Evolutionary conservation across 2,888 invertebrate species (phyloP), one percentile per base, ranked within the genome.

Genomic region (Mantis religiosa): DNA sequence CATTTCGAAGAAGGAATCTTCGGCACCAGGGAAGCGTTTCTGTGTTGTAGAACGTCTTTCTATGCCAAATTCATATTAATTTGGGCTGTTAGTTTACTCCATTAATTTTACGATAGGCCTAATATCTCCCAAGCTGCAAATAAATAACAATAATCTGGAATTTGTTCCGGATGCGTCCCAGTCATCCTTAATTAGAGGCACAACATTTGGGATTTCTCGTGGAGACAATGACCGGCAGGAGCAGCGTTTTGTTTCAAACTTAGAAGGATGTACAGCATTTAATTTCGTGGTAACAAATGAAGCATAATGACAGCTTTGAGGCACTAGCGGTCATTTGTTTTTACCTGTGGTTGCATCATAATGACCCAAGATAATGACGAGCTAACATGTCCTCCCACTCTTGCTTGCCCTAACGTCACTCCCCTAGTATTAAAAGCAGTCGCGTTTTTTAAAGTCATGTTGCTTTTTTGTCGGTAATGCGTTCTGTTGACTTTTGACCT

Each of bases 241-340:
- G 8, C 54, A 85, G 71, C 30, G 81, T 86, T 86, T 86, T 86
- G 28, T 86, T 87, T 71, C 82, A 82, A 27, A 87, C 25, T 30
- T 87, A 41, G 82, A 82, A 87, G 87, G 87, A 87, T 87, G 87
- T 82, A 87, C 87, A 82, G 87, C 87, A 87, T 87, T 88, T 88
- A 88, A 88, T 88, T 88, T 88, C 83, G 83, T 83, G 83, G 89
- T 87, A 87, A 89, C 89, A 89, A 89, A 89, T 89, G 89, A 89
- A 89, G 89, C 86, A 87, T 89, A 89, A 89, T 89, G 89, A 89
- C 89, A 89, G 89, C 89, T 86, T 89, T 89, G 86, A 86, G 54
- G 87, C 54, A 30, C 54, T 87, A 81, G 89, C 87, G 88, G 88
- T 85, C 88, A 88, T 88, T 88, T 88, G 88, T 88, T 88, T 87